phyloP scores from a whole-genome alignment of 1,140 invertebrate species.

The Megalonaias nervosa region DNA sequence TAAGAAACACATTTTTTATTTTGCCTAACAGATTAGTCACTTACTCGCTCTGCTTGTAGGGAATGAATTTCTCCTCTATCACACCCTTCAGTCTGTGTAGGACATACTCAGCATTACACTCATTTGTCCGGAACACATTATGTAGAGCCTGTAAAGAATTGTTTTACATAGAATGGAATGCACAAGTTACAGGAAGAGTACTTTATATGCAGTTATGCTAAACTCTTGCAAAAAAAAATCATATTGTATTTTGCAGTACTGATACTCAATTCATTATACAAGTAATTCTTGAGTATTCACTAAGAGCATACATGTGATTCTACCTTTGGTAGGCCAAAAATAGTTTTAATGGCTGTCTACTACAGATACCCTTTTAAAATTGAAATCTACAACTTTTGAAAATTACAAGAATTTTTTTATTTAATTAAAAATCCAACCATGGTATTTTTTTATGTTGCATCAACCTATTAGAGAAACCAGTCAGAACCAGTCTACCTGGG shows the following conservation, averaged over 20 bases:
- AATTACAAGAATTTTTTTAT: no score
- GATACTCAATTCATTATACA: not conserved
- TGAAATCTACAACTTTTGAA: no score
- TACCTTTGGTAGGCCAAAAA: no score
- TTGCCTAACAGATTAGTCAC: constrained; percentile 43
- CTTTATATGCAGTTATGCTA: not conserved
- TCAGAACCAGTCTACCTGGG: no score
- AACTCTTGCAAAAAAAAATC: not conserved
- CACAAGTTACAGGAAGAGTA: not conserved
- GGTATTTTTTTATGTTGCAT: no score
- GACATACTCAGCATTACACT: constrained; percentile 79
- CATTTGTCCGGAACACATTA: constrained; percentile 82
- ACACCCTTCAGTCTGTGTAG: constrained; percentile 77
- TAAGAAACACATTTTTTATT: not conserved
- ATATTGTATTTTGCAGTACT: not conserved
- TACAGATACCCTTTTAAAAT: no score
- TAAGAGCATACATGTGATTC: no score
- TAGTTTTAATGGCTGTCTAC: no score
- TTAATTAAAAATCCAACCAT: no score
- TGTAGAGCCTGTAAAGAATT: constrained; percentile 77
- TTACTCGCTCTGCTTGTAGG: constrained; percentile 82
- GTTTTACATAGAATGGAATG: constrained; percentile 1
- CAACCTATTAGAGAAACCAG: no score
- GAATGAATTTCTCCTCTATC: constrained; percentile 79
- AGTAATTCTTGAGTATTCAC: no score